Conservation (phyloP, 1,140 invertebrate genomes). For the Drosophila parvula region DNA sequence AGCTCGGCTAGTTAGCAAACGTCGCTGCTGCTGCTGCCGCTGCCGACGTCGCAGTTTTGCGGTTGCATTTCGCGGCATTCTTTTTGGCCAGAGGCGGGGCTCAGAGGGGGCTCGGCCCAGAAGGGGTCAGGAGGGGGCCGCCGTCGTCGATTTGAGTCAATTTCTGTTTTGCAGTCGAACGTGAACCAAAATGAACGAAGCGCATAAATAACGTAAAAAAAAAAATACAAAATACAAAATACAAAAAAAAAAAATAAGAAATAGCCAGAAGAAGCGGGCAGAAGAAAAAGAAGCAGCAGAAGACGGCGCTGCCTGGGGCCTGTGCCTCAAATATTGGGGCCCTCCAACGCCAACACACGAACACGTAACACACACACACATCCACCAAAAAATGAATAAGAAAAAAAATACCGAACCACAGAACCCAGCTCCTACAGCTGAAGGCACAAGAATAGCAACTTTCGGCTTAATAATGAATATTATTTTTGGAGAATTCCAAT, state of each 20-base stretch:
- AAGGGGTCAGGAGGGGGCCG: constrained; percentile 4
- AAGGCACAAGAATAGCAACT: not conserved
- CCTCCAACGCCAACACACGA: constrained; percentile 45
- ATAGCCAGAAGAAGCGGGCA: constrained; percentile 18
- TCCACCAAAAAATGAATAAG: not conserved
- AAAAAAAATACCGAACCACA: constrained; percentile 3
- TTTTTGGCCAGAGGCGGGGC: constrained; percentile 18
- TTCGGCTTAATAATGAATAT: not conserved
- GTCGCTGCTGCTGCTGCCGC: constrained; percentile 19
- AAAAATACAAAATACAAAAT: constrained; percentile 21
- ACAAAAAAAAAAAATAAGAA: constrained; percentile 11
- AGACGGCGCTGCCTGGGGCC: constrained; percentile 49
- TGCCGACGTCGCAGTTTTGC: constrained; percentile 14
- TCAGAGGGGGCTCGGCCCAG: constrained; percentile 1
- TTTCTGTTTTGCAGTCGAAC: constrained; percentile 73
- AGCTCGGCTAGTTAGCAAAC: constrained; percentile 66
- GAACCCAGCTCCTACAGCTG: not conserved
- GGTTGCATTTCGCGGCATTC: constrained; percentile 58
- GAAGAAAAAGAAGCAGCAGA: constrained; percentile 30
- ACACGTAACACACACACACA: constrained; percentile 24
- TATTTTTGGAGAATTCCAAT: not conserved
- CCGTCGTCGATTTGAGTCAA: constrained; percentile 76
- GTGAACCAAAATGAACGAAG: constrained; percentile 76
- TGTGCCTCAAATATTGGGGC: constrained; percentile 41
- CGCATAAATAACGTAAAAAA: constrained; percentile 74